Evolutionary conservation across 2,797 vertebrate species (phyloP).

Genomic region (Phrynocephalus vlangalii): DNA sequence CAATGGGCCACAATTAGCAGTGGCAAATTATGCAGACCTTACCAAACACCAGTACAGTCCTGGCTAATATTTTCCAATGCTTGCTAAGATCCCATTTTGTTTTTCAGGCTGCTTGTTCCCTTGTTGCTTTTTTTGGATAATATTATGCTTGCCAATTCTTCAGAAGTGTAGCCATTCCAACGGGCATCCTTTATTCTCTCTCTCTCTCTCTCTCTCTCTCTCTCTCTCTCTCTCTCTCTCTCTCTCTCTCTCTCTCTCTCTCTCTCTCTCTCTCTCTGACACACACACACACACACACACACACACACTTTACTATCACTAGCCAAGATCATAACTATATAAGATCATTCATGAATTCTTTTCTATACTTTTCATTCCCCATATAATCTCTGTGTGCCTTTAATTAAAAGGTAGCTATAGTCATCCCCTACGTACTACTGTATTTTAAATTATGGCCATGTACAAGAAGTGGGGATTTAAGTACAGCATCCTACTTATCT

Average conservation of each 20-base stretch:
- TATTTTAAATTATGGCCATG: constrained; percentile 24
- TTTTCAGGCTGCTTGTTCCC: not conserved
- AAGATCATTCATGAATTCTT: not conserved
- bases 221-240: no score
- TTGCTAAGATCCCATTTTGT: not conserved
- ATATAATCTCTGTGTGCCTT: constrained; percentile 19
- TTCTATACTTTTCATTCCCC: not conserved
- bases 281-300: no score
- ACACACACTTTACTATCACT: not conserved
- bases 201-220: not conserved
- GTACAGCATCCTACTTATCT: constrained; percentile 37
- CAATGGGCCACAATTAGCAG: no score
- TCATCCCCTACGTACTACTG: not conserved
- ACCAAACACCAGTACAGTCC: no score
- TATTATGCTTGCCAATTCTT: not conserved
- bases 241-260: no score
- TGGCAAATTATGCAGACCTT: no score
- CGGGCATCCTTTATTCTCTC: not conserved
- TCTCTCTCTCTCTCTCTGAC: no score
- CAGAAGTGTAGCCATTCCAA: not conserved
- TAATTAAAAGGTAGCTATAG: constrained; percentile 17
- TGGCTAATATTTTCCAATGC: no score
- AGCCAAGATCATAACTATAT: not conserved
- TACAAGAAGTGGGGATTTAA: constrained; percentile 31
- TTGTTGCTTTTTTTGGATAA: not conserved